Base-by-base conservation (phyloP, 2,113 vertebrate species). In the Asarcornis scutulata region DNA sequence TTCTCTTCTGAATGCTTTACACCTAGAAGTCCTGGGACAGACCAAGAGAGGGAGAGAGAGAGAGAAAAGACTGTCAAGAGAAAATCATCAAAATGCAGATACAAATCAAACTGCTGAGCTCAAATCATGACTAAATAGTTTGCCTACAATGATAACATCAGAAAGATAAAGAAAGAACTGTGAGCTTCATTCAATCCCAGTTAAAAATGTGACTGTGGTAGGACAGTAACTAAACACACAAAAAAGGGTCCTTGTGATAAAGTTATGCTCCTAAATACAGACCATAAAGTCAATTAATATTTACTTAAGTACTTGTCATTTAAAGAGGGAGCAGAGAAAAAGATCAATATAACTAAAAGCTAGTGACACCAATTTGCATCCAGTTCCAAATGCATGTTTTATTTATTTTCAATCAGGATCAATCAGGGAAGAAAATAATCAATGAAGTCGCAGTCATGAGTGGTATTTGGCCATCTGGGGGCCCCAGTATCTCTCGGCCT, bases 391-490 rank as follows among this genome's bases (percentile, higher is more conserved):
- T 98, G 97, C 95, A 91, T 98, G 98, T 98, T 99, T 98, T 98
- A 98, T 98, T 99, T 98, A 98, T 99, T 98, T 98, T 98, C 98
- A 96, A 97, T 98, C 98, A 98, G 98, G 98, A 98, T 98, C 98
- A 98, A 98, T 99, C 98, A 98, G 98, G 97, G 98, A 98, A 98
- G 96, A 98, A 98, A 99, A 98, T 98, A 98, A 98, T 98, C 99
- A 98, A 98, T 98, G 98, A 98, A 98, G 98, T 98, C n/a, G n/a
- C 91, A 67, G 98, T 98, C 92, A 86, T 97, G 98, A 98, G 96
- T 91, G 96, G 97, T 98, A 98, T 98, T 97, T 88, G 95, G 97
- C 99, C 99, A 99, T 99, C 99, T 99, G 99, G 99, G 99, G 99
- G 98, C 97, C 93, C 95, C 95, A 83, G 56, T 97, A 97, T 96